Evolutionary conservation across 2,797 vertebrate genomes (phyloP), one percentile per base, ranked within the genome.

Genomic region (Sebastes baramenuke): DNA sequence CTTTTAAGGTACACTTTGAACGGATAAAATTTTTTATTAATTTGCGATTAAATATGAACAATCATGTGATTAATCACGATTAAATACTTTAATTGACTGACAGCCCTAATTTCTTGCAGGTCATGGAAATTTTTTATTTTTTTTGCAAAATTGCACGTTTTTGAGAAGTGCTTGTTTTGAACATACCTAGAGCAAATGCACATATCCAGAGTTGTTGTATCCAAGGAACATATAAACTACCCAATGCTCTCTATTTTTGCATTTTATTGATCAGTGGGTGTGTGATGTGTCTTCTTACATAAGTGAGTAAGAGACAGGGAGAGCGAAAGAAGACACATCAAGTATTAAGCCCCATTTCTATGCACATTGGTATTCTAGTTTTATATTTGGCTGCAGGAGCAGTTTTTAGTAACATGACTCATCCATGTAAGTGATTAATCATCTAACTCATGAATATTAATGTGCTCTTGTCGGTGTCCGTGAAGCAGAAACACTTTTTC

Each of bases 351-450:
- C 58, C 13, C 27, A 30, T 36, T 54, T 74, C 72, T 49, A 1
- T 66, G 30, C 54, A 55, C 59, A 55, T 59, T 46, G 52, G 29
- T 70, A 70, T 72, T 66, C 79, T 62, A 13, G 20, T 80, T 91
- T 87, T 88, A 90, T 83, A 88, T 90, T 91, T 83, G 79, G 74
- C 84, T 80, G 77, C 79, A 70, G 66, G 73, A 85, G 71, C 64
- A 69, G 68, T 91, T 90, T 89, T 86, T 79, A 86, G 83, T 72
- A 86, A 75, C 77, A 8, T 85, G 88, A 92, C 69, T 93, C 90
- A 87, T 91, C 82, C 73, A 56, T 83, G 85, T 78, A 82, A 83
- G 90, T 80, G 88, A 93, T 91, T 89, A 89, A 89, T 92, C 81
- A 81, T 86, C 83, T 3, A 54, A 30, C 77, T 89, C 82, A 89